Percentiles rank a stretch among this genome's conserved stretches.
Conservation (phyloP, 2,888 invertebrate species). For the Drosophila longiperda region DNA sequence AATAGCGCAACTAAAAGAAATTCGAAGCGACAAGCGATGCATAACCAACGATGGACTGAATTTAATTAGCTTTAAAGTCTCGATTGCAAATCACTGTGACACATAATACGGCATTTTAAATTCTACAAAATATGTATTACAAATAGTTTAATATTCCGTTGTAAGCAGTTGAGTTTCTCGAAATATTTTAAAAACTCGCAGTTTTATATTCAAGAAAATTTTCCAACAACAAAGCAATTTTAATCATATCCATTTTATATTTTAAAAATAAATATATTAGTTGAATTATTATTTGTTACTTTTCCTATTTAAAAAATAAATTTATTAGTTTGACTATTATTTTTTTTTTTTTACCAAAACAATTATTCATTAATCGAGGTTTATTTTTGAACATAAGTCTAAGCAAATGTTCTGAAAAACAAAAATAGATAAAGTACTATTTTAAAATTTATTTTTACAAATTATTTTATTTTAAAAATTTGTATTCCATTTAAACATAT, state of each 20-base stretch:
- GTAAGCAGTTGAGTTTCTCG: background rate
- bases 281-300: background rate
- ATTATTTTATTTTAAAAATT: too few species aligned
- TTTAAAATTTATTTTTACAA: too few species aligned
- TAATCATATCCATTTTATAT: background rate
- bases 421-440: background rate
- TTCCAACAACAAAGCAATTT: background rate
- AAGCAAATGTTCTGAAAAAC: too few species aligned
- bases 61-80: slow-evolving; percentile 76
- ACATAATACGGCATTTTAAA: background rate
- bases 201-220: background rate
- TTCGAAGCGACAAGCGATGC: slow-evolving; percentile 65
- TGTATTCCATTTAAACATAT: background rate
- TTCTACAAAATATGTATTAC: background rate
- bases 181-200: background rate
- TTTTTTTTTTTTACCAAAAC: background rate
- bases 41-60: slow-evolving; percentile 71
- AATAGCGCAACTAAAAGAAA: slow-evolving; percentile 59
- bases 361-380: background rate
- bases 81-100: slow-evolving; percentile 51
- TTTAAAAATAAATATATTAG: background rate
- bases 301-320: background rate
- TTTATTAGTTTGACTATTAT: background rate
- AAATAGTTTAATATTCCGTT: background rate
- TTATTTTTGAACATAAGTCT: background rate